These are phyloP conservation scores for Porphyrio hochstetteri DNA, from an alignment of 2,113 vertebrate species.

Conservation along the genomic window DNA sequence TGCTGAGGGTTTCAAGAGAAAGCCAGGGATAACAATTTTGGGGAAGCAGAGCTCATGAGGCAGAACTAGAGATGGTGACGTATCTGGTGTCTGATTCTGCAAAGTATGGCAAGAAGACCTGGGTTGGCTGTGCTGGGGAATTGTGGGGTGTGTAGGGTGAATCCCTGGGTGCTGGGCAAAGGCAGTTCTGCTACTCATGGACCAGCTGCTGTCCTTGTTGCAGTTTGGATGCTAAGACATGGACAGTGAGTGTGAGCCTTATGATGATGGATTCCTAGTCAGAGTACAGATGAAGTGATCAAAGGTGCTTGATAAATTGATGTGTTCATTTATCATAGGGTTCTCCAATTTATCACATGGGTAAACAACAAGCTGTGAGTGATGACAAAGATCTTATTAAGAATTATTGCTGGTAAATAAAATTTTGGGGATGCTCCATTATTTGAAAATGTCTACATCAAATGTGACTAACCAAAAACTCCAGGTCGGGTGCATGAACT, in stretches of 20 bases:
- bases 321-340: neutral
- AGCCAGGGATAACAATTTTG: neutral
- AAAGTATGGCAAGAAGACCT: neutral
- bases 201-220: neutral
- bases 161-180: neutral
- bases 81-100: neutral
- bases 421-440: neutral
- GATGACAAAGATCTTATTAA: neutral
- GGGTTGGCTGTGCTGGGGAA: neutral
- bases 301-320: neutral
- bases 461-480: neutral
- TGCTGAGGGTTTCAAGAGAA: neutral
- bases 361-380: slow-evolving; percentile 1
- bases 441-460: neutral
- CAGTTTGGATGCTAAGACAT: neutral
- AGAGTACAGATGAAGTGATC: neutral
- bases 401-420: slow-evolving; percentile 17
- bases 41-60: neutral
- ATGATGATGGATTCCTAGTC: neutral
- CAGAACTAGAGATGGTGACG: neutral
- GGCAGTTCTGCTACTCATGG: neutral
- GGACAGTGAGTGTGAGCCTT: neutral
- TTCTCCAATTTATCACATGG: neutral
- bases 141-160: neutral
- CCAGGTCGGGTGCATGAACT: neutral